Conservation (phyloP, 2,113 vertebrate genomes). For the Tyrannus savana region DNA sequence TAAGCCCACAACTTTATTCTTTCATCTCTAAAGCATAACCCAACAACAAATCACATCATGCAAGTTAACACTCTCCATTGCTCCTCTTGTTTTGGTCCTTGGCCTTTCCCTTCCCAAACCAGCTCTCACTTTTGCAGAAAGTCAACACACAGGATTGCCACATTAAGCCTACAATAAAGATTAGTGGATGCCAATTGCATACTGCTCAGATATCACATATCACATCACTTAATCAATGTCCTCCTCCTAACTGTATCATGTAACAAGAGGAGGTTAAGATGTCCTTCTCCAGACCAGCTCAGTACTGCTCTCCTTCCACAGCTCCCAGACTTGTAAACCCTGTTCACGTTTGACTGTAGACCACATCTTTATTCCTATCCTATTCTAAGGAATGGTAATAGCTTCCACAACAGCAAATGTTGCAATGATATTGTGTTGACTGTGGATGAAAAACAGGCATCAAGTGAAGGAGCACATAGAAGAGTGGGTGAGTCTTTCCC, state of each 20-base stretch:
- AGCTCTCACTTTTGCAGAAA: not conserved
- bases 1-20: not conserved
- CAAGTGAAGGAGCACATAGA: not conserved
- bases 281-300: not conserved
- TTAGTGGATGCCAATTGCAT: accelerated
- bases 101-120: not conserved
- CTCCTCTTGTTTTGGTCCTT: not conserved
- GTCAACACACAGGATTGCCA: not conserved
- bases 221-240: not conserved
- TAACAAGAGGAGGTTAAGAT: not conserved
- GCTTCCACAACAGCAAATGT: not conserved
- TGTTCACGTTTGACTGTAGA: not conserved
- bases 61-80: not conserved
- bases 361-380: not conserved
- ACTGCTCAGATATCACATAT: not conserved
- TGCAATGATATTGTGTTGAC: not conserved
- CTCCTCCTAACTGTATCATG: not conserved
- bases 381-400: not conserved
- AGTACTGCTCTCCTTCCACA: not conserved
- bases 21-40: not conserved
- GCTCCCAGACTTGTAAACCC: not conserved
- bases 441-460: not conserved
- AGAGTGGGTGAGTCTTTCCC: not conserved
- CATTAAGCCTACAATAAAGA: not conserved
- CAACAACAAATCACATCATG: not conserved